A percentile compares a stretch with the other conserved stretches of the same genome.
Evolutionary conservation across 1,140 invertebrate species (phyloP).

Genomic region (Zophobas atratus): DNA sequence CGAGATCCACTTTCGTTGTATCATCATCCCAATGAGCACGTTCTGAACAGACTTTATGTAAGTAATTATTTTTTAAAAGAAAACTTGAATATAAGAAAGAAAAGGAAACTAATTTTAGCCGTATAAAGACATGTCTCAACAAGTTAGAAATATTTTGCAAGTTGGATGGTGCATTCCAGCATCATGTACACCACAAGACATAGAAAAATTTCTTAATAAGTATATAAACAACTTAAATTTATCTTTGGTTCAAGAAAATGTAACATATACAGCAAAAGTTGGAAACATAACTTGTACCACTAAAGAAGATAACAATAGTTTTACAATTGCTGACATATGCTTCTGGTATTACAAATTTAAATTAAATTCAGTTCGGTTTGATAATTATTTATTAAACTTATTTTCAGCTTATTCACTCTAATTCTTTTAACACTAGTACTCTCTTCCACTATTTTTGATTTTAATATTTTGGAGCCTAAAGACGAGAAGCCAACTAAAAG

Average conservation of each 20-base stretch:
- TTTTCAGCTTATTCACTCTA: not conserved
- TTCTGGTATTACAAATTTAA: constrained; percentile 66
- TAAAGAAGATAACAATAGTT: constrained; percentile 60
- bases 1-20: constrained; percentile 65
- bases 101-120: constrained; percentile 59
- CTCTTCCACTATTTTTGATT: constrained; percentile 60
- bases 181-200: constrained; percentile 68
- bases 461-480: constrained; percentile 47
- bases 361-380: too few relatives aligned
- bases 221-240: constrained; percentile 68
- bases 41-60: constrained; percentile 72
- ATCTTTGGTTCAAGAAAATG: constrained; percentile 66
- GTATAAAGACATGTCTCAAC: constrained; percentile 64
- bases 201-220: constrained; percentile 68
- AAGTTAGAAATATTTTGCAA: constrained; percentile 69
- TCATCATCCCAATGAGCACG: constrained; percentile 68
- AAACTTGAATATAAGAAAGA: not conserved
- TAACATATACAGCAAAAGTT: constrained; percentile 66
- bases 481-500: constrained; percentile 60
- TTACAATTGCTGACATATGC: constrained; percentile 66
- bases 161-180: constrained; percentile 73
- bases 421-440: constrained; percentile 58
- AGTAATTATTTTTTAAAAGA: constrained; percentile 54
- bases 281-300: constrained; percentile 64
- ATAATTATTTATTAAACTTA: too few relatives aligned